These are phyloP conservation scores for Centropristis striata DNA, from an alignment of 2,113 vertebrate genomes.

Conservation along the genomic window DNA sequence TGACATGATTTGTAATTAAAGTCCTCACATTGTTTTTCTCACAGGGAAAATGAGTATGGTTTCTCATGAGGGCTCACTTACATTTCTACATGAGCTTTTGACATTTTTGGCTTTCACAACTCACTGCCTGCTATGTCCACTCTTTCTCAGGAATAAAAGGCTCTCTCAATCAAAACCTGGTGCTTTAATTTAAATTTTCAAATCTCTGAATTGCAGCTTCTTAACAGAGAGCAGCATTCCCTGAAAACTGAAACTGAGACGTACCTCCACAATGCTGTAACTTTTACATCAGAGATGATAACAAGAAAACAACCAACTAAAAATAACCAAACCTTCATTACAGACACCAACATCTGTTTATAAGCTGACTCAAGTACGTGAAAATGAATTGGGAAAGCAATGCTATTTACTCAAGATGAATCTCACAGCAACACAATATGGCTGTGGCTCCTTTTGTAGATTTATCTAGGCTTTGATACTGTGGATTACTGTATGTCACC, in stretches of 20 bases:
- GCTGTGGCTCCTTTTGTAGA: neutral
- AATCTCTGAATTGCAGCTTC: slow-evolving; percentile 1
- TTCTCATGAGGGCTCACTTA: neutral
- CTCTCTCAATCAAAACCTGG: neutral
- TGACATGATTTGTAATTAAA: neutral
- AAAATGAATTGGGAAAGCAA: neutral
- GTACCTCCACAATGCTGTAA: neutral
- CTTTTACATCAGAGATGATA: neutral
- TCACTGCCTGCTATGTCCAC: neutral
- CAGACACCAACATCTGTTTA: neutral
- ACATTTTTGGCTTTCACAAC: slow-evolving; percentile 6
- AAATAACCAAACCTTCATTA: slow-evolving; percentile 4
- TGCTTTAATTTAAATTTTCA: neutral
- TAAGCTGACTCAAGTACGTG: neutral
- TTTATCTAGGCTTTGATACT: slow-evolving; percentile 27
- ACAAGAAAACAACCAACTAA: neutral
- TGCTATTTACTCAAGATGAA: neutral
- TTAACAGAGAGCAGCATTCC: neutral
- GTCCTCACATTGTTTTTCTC: slow-evolving; percentile 17
- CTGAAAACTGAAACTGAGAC: neutral
- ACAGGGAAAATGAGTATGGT: neutral
- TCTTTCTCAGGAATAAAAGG: neutral
- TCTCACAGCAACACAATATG: slow-evolving; percentile 6
- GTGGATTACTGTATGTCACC: slow-evolving; percentile 34
- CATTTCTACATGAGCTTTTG: neutral